Evolutionary conservation across 2,113 vertebrate species (phyloP).

Genomic region (Tapirus terrestris): DNA sequence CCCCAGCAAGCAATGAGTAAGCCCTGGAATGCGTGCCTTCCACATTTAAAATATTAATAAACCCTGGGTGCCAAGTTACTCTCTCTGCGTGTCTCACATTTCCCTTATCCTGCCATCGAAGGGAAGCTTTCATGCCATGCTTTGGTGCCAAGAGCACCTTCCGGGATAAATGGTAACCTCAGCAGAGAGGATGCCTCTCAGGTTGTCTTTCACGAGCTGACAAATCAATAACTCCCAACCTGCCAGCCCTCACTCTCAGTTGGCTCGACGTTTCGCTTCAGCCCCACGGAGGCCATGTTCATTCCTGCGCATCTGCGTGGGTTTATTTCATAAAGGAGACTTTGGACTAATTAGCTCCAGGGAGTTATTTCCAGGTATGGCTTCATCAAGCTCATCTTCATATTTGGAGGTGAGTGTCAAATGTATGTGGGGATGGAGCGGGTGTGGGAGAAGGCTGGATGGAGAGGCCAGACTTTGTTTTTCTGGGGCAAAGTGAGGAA

Average conservation of each 20-base stretch:
- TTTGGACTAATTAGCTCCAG: background rate
- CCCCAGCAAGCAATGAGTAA: constrained; percentile 27
- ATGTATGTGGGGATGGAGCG: background rate
- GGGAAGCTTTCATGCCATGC: constrained; percentile 52
- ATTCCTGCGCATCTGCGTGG: background rate
- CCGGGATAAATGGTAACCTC: constrained; percentile 67
- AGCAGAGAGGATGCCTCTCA: constrained; percentile 66
- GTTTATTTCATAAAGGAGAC: background rate
- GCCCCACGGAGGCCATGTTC: background rate
- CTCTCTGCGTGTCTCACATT: constrained; percentile 51
- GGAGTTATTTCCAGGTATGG: background rate
- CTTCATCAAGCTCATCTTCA: background rate
- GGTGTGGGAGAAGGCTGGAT: background rate
- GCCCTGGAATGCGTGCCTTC: background rate
- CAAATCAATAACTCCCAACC: constrained; percentile 40
- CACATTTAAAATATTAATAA: constrained; percentile 73
- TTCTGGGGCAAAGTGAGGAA: background rate
- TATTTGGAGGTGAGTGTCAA: background rate
- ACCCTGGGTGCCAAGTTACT: constrained; percentile 63
- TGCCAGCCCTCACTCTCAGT: background rate
- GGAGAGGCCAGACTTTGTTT: background rate
- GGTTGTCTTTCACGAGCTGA: constrained; percentile 55
- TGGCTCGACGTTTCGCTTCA: background rate
- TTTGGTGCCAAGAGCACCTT: constrained; percentile 70
- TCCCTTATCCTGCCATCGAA: constrained; percentile 65